A percentile compares a stretch with the other conserved stretches of the same genome.
These are phyloP conservation scores for Tridacna gigas DNA, from an alignment of 2,888 invertebrate genomes.

Conservation along the genomic window DNA sequence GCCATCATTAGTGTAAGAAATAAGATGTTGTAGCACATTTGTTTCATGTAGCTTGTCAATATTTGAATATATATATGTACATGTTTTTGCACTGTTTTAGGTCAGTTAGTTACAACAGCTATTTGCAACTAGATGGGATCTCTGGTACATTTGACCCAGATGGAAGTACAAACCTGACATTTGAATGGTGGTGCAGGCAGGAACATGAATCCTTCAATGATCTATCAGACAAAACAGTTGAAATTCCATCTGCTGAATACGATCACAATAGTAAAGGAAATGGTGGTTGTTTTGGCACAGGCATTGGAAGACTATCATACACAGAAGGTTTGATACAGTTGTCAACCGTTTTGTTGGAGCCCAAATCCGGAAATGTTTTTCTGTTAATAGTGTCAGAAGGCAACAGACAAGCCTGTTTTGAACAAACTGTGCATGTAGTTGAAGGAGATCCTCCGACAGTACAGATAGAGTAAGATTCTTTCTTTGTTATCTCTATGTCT, in stretches of 20 bases:
- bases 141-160: conserved; percentile 71
- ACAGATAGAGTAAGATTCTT: conserved; percentile 63
- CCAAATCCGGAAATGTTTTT: conserved; percentile 66
- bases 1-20: no score
- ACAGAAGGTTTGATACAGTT: conserved; percentile 44
- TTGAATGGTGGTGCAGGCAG: conserved; percentile 69
- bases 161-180: conserved; percentile 42
- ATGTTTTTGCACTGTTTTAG: not conserved
- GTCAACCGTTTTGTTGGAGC: conserved; percentile 58
- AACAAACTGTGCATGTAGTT: conserved; percentile 66
- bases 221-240: conserved; percentile 26
- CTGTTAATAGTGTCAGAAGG: conserved; percentile 61
- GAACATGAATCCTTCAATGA: conserved; percentile 52
- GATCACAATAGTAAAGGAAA: conserved; percentile 42
- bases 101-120: conserved; percentile 65
- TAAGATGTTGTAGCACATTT: no score
- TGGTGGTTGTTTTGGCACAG: conserved; percentile 71
- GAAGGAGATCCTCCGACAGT: conserved; percentile 69
- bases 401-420: conserved; percentile 46
- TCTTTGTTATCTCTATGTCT: no score
- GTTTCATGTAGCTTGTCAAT: not conserved
- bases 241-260: conserved; percentile 51
- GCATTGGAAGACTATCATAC: conserved; percentile 59
- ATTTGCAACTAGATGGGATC: conserved; percentile 62
- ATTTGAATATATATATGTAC: not conserved